Conservation (phyloP, 2,888 invertebrate genomes). For the Pseudococcus jackbeardsleyi region DNA sequence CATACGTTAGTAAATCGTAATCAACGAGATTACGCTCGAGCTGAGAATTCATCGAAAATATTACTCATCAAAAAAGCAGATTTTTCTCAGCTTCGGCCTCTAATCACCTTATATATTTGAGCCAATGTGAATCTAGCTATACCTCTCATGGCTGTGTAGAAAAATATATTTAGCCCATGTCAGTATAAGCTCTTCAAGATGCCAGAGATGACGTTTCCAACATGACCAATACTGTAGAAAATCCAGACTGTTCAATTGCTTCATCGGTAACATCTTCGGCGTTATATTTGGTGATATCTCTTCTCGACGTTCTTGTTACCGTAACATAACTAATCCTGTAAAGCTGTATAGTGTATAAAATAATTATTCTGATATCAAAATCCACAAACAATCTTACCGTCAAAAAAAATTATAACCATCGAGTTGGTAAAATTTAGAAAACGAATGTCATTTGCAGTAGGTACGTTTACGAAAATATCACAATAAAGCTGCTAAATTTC, state of each 20-base stretch:
- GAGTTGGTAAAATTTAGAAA: constrained; percentile 98
- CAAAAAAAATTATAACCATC: constrained; percentile 94
- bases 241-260: constrained; percentile 78
- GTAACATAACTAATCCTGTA: constrained; percentile 92
- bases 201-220: constrained; percentile 98
- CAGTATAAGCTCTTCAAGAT: constrained; percentile 93
- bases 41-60: too few relatives aligned
- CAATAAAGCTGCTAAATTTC: background rate
- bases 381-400: constrained; percentile 76
- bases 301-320: constrained; percentile 89
- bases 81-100: constrained; percentile 92
- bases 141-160: constrained; percentile 97
- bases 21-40: too few relatives aligned
- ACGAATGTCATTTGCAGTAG: constrained; percentile 85
- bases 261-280: constrained; percentile 97
- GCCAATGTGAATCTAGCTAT: constrained; percentile 96
- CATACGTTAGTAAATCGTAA: too few relatives aligned
- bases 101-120: constrained; percentile 96
- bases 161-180: constrained; percentile 95
- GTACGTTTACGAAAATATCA: background rate
- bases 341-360: constrained; percentile 61
- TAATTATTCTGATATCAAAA: background rate
- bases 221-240: constrained; percentile 89
- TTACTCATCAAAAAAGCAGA: constrained; percentile 79
- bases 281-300: constrained; percentile 95